Evolutionary conservation across 2,113 vertebrate species (phyloP), one percentile per base, ranked within the genome.

Genomic region (Platanista minor): DNA sequence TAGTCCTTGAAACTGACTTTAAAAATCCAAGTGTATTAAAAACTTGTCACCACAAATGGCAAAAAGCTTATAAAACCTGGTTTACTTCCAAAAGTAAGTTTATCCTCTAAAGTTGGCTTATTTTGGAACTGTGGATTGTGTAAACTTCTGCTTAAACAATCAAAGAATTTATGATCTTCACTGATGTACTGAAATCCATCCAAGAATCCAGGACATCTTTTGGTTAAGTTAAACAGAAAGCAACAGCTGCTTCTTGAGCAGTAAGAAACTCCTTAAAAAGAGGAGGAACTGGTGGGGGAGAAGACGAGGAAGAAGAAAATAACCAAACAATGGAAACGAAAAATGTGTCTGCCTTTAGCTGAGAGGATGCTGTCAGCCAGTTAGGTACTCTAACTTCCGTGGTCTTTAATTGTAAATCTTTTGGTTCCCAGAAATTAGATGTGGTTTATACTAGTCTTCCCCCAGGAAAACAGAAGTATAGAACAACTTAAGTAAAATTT

Each of bases 61-160:
- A 9, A 39, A 93, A 87, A 81, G 74, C 57, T 93, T 36, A n/a
- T 39, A 81, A 64, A 96, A 84, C 17, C 66, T 94, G 94, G 82
- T 36, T 95, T 95, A 69, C 80, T 95, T 89, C 96, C 91, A 52
- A 84, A 83, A 94, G 89, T 74, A 77, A 86, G 62, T 84, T 84
- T 95, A 36, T 93, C 31, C 33, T 81, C 80, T 43, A 66, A 64
- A 25, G 69, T 59, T 86, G 66, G 43, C 93, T 91, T 96, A 78
- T 86, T 91, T 93, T 93, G 52, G 81, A 88, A 75, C 41, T 41
- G 21, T 62, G 89, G 62, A 91, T 88, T 91, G 49, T 95, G 21
- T 96, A 83, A 91, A 97, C 82, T 86, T 97, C 91, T 97, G 96
- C 77, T 97, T 46, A 97, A 97, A 87, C 62, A 78, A 97, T 97